phyloP scores from a whole-genome alignment of 2,888 invertebrate genomes.

The Holacanthella duospinosa region DNA sequence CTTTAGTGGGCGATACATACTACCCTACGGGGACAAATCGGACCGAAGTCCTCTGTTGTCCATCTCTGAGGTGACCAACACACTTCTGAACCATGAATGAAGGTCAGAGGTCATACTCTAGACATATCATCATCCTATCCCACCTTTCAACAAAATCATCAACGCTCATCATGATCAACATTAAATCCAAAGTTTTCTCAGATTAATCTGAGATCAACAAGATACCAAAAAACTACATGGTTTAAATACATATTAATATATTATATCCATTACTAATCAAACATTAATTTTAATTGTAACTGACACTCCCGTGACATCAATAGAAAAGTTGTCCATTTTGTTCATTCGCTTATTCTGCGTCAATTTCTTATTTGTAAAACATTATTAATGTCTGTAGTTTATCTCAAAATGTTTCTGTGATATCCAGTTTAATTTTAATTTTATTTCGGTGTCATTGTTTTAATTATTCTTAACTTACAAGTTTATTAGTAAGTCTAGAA shows the following conservation, averaged over 20 bases:
- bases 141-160: too few species aligned
- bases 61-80: conserved; percentile 68
- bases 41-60: conserved; percentile 62
- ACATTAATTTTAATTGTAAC: too few species aligned
- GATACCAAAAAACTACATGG: neutral
- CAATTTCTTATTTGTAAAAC: too few species aligned
- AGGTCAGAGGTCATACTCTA: neutral
- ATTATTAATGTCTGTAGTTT: too few species aligned
- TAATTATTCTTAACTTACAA: neutral
- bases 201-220: neutral
- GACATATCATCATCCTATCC: neutral
- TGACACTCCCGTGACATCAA: too few species aligned
- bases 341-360: too few species aligned
- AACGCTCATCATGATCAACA: neutral
- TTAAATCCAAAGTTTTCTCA: too few species aligned
- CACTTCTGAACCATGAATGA: conserved; percentile 52
- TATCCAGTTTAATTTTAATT: too few species aligned
- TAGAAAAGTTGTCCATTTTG: too few species aligned
- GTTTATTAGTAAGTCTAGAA: neutral
- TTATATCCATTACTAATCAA: too few species aligned
- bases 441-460: neutral
- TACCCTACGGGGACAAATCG: conserved; percentile 41
- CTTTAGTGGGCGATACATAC: conserved; percentile 19
- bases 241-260: too few species aligned
- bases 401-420: conserved; percentile 3